Percentiles rank a stretch among this genome's conserved stretches.
phyloP scores from a whole-genome alignment of 1,140 invertebrate species.

The Camponotus pennsylvanicus region DNA sequence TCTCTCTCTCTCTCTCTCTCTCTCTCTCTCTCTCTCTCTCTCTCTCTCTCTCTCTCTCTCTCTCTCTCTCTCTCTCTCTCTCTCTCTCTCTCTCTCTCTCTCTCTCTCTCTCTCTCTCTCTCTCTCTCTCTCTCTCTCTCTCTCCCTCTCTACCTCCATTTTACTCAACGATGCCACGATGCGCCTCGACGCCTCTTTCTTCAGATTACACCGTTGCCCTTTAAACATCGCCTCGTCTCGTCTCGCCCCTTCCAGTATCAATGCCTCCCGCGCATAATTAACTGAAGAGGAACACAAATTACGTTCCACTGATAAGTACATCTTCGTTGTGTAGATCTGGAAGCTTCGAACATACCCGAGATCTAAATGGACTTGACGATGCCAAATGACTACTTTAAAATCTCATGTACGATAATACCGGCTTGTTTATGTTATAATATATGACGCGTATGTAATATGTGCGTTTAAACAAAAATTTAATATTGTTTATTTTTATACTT shows the following conservation, averaged over 20 bases:
- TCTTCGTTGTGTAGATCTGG: conserved; percentile 22
- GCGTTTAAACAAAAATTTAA: neutral
- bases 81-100: neutral
- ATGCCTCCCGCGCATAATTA: conserved; percentile 48
- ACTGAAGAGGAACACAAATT: conserved; percentile 61
- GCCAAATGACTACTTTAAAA: conserved; percentile 3
- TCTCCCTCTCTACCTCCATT: conserved; percentile 59
- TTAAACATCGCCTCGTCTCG: conserved; percentile 55
- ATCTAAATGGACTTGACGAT: conserved; percentile 25
- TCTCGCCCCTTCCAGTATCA: conserved; percentile 24
- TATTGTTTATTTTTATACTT: neutral
- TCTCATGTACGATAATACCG: neutral
- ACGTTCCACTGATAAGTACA: conserved; percentile 25
- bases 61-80: too few species aligned
- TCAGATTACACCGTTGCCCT: conserved; percentile 68
- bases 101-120: too few species aligned
- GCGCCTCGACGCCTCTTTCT: conserved; percentile 74
- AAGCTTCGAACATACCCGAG: neutral
- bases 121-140: too few species aligned
- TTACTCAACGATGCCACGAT: conserved; percentile 66
- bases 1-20: too few species aligned
- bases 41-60: conserved; percentile 30
- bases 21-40: neutral
- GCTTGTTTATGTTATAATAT: neutral
- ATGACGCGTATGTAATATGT: neutral